Conservation (phyloP, 2,888 invertebrate genomes). For the Heliconius charithonia region DNA sequence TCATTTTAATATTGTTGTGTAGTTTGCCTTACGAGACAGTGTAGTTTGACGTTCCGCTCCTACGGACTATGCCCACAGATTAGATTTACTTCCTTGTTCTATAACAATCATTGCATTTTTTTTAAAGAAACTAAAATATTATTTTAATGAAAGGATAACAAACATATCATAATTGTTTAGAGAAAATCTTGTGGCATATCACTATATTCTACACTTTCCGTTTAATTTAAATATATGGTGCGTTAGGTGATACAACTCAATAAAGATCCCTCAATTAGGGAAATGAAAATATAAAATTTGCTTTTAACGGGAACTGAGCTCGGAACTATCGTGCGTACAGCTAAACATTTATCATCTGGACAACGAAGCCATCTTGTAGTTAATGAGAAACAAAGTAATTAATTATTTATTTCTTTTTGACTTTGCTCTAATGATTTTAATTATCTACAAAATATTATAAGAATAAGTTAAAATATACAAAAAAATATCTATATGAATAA, state of each 20-base stretch:
- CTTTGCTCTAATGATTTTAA: not conserved
- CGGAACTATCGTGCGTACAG: not conserved
- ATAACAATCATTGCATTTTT: constrained; percentile 3
- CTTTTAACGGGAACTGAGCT: not conserved
- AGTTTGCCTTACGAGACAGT: constrained; percentile 52
- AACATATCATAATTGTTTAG: not conserved
- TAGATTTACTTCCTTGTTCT: constrained; percentile 69
- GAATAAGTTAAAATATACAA: constrained; percentile 1
- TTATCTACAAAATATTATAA: not conserved
- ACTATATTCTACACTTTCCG: not conserved
- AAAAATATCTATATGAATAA: not conserved
- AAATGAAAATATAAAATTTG: not conserved
- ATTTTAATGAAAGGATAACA: not conserved
- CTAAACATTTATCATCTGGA: not conserved
- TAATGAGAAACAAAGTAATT: not conserved
- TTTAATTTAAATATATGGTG: not conserved
- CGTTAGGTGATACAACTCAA: not conserved
- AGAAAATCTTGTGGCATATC: not conserved
- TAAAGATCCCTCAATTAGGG: not conserved
- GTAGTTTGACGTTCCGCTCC: constrained; percentile 67
- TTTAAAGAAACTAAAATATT: not conserved
- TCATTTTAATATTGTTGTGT: constrained; percentile 38
- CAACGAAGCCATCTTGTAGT: not conserved
- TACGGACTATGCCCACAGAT: constrained; percentile 68
- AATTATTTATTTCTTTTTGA: not conserved